A percentile compares a stretch with the other conserved stretches of the same genome.
phyloP scores from a whole-genome alignment of 2,888 invertebrate species.

The Erebia palarica region DNA sequence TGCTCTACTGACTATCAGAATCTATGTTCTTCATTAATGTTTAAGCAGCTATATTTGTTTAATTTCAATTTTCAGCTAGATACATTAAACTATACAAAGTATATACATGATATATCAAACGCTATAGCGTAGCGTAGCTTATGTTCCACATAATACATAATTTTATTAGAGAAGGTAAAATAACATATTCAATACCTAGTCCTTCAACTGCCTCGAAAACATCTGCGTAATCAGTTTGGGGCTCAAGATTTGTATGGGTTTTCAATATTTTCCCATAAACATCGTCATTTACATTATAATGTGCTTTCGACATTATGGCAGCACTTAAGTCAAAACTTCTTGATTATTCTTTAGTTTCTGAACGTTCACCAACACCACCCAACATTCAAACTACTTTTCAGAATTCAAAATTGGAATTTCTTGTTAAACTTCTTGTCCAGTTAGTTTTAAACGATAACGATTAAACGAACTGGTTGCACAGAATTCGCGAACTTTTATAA shows the following conservation, averaged over 20 bases:
- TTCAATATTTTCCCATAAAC: constrained; percentile 75
- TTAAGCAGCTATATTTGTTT: too few relatives aligned
- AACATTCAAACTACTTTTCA: neutral
- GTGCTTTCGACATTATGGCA: constrained; percentile 58
- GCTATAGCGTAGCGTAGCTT: neutral
- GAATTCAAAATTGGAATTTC: neutral
- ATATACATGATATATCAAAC: too few relatives aligned
- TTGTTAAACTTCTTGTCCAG: neutral
- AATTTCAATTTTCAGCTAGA: too few relatives aligned
- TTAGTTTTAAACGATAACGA: neutral
- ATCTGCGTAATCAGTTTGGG: constrained; percentile 66
- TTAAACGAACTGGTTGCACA: constrained; percentile 56
- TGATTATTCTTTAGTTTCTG: constrained; percentile 4
- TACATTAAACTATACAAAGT: too few relatives aligned
- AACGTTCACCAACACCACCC: constrained; percentile 3
- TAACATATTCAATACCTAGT: constrained; percentile 57
- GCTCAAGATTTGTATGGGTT: constrained; percentile 54
- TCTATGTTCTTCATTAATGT: too few relatives aligned
- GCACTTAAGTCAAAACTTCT: constrained; percentile 6
- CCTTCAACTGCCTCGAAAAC: constrained; percentile 72
- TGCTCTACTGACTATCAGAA: too few relatives aligned
- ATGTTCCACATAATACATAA: neutral
- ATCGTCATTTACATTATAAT: constrained; percentile 76
- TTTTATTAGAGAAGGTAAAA: neutral
- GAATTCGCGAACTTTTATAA: constrained; percentile 40